phyloP scores from a whole-genome alignment of 2,888 invertebrate genomes.

The Cyrtodaria siliqua region DNA sequence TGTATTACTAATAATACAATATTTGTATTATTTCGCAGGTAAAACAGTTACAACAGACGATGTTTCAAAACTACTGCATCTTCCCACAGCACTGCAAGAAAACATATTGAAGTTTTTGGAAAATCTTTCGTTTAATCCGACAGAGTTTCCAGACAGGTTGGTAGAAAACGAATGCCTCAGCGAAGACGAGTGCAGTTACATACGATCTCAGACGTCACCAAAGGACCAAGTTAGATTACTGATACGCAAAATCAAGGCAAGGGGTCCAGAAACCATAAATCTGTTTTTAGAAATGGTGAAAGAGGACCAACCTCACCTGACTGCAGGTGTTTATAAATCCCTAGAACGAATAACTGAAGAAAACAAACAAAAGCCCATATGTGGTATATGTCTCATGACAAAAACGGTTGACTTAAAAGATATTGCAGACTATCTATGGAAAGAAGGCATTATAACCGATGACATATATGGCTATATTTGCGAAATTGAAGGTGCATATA shows the following conservation, averaged over 20 bases:
- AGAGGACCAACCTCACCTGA: not conserved
- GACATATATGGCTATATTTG: not conserved
- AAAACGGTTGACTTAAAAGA: conserved; percentile 1
- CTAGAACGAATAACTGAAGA: not conserved
- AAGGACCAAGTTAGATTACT: conserved; percentile 1
- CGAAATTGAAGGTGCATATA: not conserved
- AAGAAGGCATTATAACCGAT: not conserved
- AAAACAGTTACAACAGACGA: too few species aligned
- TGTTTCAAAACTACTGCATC: too few species aligned
- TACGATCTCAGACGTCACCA: not conserved
- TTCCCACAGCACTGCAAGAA: too few species aligned
- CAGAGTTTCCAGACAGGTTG: not conserved
- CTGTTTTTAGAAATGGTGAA: not conserved
- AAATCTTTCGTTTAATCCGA: too few species aligned
- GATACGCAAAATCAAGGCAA: not conserved
- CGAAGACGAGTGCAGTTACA: not conserved
- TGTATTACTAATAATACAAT: too few species aligned
- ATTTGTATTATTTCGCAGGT: too few species aligned
- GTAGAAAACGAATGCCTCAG: conserved; percentile 1
- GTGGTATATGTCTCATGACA: not conserved
- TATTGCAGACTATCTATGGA: not conserved
- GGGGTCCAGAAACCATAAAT: not conserved
- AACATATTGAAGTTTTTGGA: too few species aligned
- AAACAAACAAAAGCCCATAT: not conserved
- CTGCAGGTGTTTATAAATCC: not conserved